These are phyloP conservation scores for Eugnorisma glareosa DNA, from an alignment of 2,888 invertebrate species.

Conservation along the genomic window DNA sequence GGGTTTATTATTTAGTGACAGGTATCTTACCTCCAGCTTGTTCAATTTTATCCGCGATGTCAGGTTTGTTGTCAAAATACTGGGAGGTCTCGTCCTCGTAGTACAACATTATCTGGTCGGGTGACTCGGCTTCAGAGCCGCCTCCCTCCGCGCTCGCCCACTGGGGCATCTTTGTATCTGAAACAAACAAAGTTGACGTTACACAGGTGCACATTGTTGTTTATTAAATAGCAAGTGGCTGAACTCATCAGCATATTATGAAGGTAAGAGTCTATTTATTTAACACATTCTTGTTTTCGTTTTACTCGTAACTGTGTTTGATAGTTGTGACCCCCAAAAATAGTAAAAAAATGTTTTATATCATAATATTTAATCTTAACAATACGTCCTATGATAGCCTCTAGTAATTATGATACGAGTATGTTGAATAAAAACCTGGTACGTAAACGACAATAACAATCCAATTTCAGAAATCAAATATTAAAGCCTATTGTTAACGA, in stretches of 20 bases:
- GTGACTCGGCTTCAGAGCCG: constrained; percentile 78
- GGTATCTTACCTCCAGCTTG: constrained; percentile 77
- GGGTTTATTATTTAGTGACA: not conserved
- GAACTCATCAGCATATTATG: not conserved
- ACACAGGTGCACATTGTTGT: constrained; percentile 19
- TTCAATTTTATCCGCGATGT: constrained; percentile 81
- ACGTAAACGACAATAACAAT: not conserved
- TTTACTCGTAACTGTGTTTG: not conserved
- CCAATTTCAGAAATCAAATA: not conserved
- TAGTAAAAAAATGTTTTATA: not conserved
- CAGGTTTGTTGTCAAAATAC: constrained; percentile 78
- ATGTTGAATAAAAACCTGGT: not conserved
- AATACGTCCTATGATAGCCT: not conserved
- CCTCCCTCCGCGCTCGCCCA: constrained; percentile 81
- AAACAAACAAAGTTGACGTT: constrained; percentile 45
- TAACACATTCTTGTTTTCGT: not conserved
- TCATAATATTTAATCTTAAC: not conserved
- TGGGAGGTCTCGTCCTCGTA: constrained; percentile 81
- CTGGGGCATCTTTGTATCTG: constrained; percentile 79
- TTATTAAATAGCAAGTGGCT: constrained; percentile 1
- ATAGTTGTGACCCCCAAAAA: not conserved
- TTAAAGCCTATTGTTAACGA: not conserved
- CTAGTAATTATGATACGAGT: not conserved
- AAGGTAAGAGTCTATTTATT: constrained; percentile 3
- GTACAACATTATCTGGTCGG: constrained; percentile 77